Conservation (phyloP, 2,113 vertebrate species). For the Nanorana parkeri region DNA sequence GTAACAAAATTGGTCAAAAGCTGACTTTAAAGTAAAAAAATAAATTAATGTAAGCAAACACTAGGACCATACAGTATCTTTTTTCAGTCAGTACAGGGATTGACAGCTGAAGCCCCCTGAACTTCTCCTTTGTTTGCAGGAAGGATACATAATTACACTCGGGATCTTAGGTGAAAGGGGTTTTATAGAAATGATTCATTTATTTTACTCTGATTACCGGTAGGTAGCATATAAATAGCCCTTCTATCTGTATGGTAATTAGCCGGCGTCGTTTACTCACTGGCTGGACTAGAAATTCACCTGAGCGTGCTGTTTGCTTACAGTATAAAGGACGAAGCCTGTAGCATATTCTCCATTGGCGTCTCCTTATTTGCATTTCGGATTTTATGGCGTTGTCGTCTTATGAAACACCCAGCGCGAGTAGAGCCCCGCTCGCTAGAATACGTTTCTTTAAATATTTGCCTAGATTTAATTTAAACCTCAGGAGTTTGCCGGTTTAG, state of each 20-base stretch:
- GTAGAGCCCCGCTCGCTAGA: background rate
- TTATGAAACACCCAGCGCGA: background rate
- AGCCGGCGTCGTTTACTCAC: background rate
- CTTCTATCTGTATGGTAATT: constrained; percentile 28
- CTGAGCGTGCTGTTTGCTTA: constrained; percentile 20
- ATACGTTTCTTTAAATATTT: constrained; percentile 38
- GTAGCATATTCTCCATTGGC: constrained; percentile 7
- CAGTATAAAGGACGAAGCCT: background rate
- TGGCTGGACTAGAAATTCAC: background rate
- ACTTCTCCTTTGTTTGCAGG: background rate
- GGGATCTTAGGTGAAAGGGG: background rate
- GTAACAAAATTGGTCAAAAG: too few relatives aligned
- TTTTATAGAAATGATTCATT: background rate
- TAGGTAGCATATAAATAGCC: background rate
- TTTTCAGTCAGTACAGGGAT: too few relatives aligned
- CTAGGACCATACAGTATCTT: too few relatives aligned
- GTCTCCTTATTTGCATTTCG: constrained; percentile 31
- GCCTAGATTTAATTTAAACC: constrained; percentile 32
- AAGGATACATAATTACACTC: background rate
- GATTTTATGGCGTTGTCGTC: constrained; percentile 7
- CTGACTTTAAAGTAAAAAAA: too few relatives aligned
- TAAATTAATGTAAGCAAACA: too few relatives aligned
- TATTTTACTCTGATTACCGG: background rate
- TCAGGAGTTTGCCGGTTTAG: background rate
- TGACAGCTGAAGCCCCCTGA: too few relatives aligned